These are phyloP conservation scores for Nemotelus nigrinus DNA, from an alignment of 2,888 invertebrate species.

Conservation along the genomic window DNA sequence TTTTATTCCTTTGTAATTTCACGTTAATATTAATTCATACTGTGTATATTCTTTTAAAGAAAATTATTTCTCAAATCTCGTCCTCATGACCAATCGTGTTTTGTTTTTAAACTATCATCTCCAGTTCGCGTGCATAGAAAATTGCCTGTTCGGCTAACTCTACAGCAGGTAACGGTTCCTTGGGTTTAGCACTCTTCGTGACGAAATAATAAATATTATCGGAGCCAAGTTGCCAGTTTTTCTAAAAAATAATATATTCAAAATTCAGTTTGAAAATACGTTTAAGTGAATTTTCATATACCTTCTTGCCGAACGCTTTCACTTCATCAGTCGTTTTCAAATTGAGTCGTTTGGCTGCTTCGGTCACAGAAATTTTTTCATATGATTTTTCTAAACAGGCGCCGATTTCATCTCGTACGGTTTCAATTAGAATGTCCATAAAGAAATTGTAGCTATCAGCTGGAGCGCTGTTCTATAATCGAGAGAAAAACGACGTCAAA, in stretches of 20 bases:
- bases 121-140: slow-evolving; percentile 96
- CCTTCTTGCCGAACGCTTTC: slow-evolving; percentile 82
- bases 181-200: slow-evolving; percentile 77
- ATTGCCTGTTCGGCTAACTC: slow-evolving; percentile 94
- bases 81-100: not conserved
- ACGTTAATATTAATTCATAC: no score
- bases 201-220: slow-evolving; percentile 86
- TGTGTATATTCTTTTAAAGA: no score
- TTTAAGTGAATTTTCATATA: slow-evolving; percentile 58
- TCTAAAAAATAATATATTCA: slow-evolving; percentile 65
- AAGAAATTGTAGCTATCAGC: slow-evolving; percentile 95
- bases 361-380: slow-evolving; percentile 84
- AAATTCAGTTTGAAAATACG: slow-evolving; percentile 34
- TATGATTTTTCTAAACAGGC: slow-evolving; percentile 97
- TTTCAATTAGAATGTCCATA: slow-evolving; percentile 94
- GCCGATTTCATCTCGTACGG: slow-evolving; percentile 96
- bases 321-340: slow-evolving; percentile 81
- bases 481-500: slow-evolving; percentile 52
- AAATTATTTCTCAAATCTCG: no score
- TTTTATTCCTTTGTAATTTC: no score
- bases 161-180: slow-evolving; percentile 85
- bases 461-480: slow-evolving; percentile 85
- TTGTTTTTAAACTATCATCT: slow-evolving; percentile 92
- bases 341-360: slow-evolving; percentile 90
- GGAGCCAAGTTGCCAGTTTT: slow-evolving; percentile 82